Evolutionary conservation across 2,797 vertebrate species (phyloP).

Genomic region (Aselliscus stoliczkanus): DNA sequence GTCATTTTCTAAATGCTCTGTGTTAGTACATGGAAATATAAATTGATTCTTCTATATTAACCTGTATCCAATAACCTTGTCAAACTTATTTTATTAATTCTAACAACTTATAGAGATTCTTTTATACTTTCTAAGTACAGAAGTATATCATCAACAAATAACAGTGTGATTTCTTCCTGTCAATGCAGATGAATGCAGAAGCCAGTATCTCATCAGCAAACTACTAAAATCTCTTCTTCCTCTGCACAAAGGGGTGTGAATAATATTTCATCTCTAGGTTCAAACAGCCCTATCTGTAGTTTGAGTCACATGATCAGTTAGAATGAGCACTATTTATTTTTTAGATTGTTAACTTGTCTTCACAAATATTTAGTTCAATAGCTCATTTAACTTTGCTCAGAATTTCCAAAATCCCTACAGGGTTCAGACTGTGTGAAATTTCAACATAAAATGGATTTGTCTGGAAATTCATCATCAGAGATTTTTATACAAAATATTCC

Average conservation of each 20-base stretch:
- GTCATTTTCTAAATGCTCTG: not conserved
- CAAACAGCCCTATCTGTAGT: not conserved
- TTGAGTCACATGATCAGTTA: not conserved
- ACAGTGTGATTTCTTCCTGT: not conserved
- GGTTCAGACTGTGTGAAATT: not conserved
- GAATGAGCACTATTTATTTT: not conserved
- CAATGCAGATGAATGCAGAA: not conserved
- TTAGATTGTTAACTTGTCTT: constrained; percentile 8
- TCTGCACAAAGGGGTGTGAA: not conserved
- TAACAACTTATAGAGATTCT: not conserved
- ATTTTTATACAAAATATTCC: not conserved
- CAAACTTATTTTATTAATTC: not conserved
- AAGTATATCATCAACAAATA: not conserved
- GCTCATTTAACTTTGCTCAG: not conserved
- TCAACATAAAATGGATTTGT: not conserved
- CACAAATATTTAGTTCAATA: not conserved
- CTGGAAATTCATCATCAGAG: not conserved
- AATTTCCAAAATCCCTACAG: constrained; percentile 4
- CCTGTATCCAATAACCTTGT: not conserved
- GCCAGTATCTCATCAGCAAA: not conserved
- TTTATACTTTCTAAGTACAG: not conserved
- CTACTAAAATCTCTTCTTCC: not conserved
- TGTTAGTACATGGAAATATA: not conserved
- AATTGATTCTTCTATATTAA: not conserved
- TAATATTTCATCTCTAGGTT: not conserved